Base-by-base conservation (phyloP, 2,113 vertebrate genomes). In the Lophius piscatorius region DNA sequence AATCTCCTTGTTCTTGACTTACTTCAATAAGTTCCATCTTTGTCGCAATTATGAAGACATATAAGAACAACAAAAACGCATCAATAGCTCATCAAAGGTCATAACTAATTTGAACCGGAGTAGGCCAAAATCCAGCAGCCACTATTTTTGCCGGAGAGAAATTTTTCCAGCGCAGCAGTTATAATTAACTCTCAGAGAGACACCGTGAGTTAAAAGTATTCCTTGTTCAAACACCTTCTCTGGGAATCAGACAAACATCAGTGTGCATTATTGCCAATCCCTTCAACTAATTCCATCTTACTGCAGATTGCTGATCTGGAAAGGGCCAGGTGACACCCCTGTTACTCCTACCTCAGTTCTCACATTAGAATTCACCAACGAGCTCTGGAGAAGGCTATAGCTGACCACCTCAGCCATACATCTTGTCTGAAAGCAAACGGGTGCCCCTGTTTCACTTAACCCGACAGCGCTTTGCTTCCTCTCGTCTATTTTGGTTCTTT, bases 221-320 rank as follows among this genome's bases (percentile, higher is more conserved):
- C 63, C 47, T 36, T 54, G 46, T 73, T 80, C 68, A 68, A 70
- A 76, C 47, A 34, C 52, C 56, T 71, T 65, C 54, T n/a, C 21
- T 69, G 76, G 75, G 68, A 79, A 77, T 46, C 31, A 26, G 45
- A 77, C 74, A 56, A 77, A 22, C 45, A 59, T 36, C n/a, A 46
- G 41, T 59, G 48, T 38, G 66, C 48, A 42, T 59, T 58, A 63
- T 16, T 59, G 52, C 60, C 47, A 72, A 51, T 22, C 33, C 34
- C 77, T 63, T 64, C 70, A 59, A 24, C 54, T 62, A 49, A 20
- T 21, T 34, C 48, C 41, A 47, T 59, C 63, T 51, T 58, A 13
- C 26, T 61, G 38, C 65, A 56, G 63, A 59, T 62, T 60, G 61
- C 50, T 62, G 50, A 39, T 62, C 54, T 45, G 39, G 9, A 57